Evolutionary conservation across 2,113 vertebrate species (phyloP), one percentile per base, ranked within the genome.

Genomic region (Aplodontia rufa): DNA sequence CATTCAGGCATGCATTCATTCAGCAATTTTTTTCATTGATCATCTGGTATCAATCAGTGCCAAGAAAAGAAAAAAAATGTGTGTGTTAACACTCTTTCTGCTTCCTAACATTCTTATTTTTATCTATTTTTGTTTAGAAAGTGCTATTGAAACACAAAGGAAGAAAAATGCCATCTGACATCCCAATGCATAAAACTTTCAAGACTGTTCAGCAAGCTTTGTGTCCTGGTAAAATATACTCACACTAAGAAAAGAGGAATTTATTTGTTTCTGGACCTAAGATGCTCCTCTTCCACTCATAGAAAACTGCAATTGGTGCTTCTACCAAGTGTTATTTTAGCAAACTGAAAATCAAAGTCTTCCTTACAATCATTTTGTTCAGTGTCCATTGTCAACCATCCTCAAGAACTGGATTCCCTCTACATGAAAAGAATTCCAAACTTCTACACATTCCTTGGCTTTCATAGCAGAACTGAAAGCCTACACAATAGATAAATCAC

Each of bases 381-480:
- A n/a, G 58, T 92, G 40, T 87, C 93, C 42, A 85, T 74, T 76
- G 24, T 96, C 80, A 96, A n/a, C n/a, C 93, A 22, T 78, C 69
- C 58, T 93, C 47, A 75, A 60, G 42, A 95, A 20, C 20, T 92
- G 62, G n/a, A 96, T 92, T 96, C 87, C 28, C 93, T 90, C 71
- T 83, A 94, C 90, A 79, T 93, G 76, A 96, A 97, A 95, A 66
- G 90, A 93, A 96, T 97, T 96, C 49, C 95, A 75, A 90, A 90
- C 74, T 69, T 84, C 60, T 95, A 37, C 58, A 85, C 87, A 97
- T 97, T 96, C 83, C 85, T 95, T 68, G 72, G 80, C 72, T 94
- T 92, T 80, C 81, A 93, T 91, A 92, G 80, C 42, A 71, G 76
- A 96, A 94, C 28, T 45, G 47, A 84, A 96, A 94, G 30, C 68